Evolutionary conservation across 2,113 vertebrate genomes (phyloP).

Genomic region (Anseranas semipalmata): DNA sequence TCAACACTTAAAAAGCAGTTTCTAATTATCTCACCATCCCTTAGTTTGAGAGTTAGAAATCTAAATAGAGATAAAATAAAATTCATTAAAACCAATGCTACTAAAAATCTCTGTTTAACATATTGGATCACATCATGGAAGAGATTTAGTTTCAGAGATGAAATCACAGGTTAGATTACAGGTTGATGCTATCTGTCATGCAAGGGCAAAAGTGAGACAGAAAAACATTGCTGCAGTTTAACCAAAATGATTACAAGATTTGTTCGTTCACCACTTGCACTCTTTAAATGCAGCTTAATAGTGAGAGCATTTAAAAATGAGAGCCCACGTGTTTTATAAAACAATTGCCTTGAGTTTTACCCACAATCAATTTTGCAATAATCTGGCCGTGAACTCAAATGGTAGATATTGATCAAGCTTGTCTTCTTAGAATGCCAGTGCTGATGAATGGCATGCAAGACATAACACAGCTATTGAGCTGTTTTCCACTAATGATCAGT

Average conservation of each 20-base stretch:
- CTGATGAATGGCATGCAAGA: slow-evolving; percentile 29
- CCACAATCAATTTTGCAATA: slow-evolving; percentile 35
- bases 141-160: neutral
- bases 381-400: slow-evolving; percentile 5
- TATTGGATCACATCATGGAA: neutral
- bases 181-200: neutral
- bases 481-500: neutral
- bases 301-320: neutral
- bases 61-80: neutral
- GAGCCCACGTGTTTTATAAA: neutral
- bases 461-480: neutral
- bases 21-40: neutral
- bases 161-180: neutral
- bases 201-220: neutral
- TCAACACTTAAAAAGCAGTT: neutral
- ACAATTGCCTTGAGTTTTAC: neutral
- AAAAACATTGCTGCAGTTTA: neutral
- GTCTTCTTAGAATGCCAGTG: neutral
- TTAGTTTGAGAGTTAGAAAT: neutral
- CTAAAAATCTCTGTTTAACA: neutral
- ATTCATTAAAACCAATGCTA: neutral
- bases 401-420: slow-evolving; percentile 14
- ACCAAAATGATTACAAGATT: neutral
- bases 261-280: neutral
- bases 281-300: neutral